phyloP scores from a whole-genome alignment of 1,140 invertebrate genomes.

The Caenorhabditis elegans region DNA sequence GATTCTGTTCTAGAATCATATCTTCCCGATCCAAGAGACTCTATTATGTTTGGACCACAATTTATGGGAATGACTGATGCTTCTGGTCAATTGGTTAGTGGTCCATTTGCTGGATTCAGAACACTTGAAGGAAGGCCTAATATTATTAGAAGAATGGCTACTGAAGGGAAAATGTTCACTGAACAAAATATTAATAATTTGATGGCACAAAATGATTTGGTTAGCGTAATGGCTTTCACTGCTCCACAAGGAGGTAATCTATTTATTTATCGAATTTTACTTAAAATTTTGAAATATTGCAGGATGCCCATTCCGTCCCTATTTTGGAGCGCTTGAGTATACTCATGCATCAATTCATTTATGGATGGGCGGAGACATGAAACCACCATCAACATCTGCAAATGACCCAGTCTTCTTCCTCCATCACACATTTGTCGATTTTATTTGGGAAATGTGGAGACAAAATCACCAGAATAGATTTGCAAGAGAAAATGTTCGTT shows the following conservation, averaged over 20 bases:
- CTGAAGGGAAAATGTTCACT: slow-evolving; percentile 55
- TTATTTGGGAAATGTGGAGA: slow-evolving; percentile 64
- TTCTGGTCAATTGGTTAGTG: slow-evolving; percentile 51
- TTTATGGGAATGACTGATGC: slow-evolving; percentile 62
- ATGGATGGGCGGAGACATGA: slow-evolving; percentile 66
- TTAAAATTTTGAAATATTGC: background rate
- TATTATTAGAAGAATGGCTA: slow-evolving; percentile 48
- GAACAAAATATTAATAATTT: slow-evolving; percentile 58
- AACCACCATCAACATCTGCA: slow-evolving; percentile 61
- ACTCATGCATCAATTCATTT: slow-evolving; percentile 62
- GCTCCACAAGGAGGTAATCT: slow-evolving; percentile 41
- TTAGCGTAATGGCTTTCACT: slow-evolving; percentile 58
- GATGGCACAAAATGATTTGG: slow-evolving; percentile 50
- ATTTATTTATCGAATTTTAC: background rate
- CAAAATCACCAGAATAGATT: slow-evolving; percentile 55
- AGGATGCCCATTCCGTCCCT: slow-evolving; percentile 60
- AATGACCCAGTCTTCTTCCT: slow-evolving; percentile 67
- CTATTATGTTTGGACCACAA: slow-evolving; percentile 65
- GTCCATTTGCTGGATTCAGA: slow-evolving; percentile 58
- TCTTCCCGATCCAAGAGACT: slow-evolving; percentile 63
- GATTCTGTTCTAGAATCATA: slow-evolving; percentile 66
- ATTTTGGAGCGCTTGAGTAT: slow-evolving; percentile 63
- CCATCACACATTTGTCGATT: slow-evolving; percentile 67
- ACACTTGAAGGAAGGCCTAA: slow-evolving; percentile 54
- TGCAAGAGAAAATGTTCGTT: slow-evolving; percentile 50